Percentiles rank a stretch among this genome's conserved stretches.
phyloP scores from a whole-genome alignment of 2,797 vertebrate species.

The Neosalanx taihuensis region DNA sequence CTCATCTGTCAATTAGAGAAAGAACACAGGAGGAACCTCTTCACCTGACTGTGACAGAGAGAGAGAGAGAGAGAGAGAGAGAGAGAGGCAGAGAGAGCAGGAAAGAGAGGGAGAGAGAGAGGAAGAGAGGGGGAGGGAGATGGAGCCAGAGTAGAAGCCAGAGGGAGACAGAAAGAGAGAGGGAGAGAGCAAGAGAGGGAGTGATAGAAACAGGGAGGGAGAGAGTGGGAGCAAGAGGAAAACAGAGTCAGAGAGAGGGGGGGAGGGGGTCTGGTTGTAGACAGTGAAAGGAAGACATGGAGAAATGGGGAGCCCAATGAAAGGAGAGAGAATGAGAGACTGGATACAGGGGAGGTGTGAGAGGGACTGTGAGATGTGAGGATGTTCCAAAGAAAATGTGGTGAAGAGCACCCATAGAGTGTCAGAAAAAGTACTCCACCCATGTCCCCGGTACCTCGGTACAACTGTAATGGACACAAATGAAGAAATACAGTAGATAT shows the following conservation, averaged over 20 bases:
- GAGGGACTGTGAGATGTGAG: not conserved
- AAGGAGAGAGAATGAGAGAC: not conserved
- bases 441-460: not conserved
- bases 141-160: not conserved
- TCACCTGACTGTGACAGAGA: conserved; percentile 60
- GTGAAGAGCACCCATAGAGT: not conserved
- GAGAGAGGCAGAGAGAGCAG: not conserved
- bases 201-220: no score
- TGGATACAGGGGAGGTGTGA: not conserved
- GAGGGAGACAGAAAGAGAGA: conserved; percentile 30
- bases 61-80: conserved; percentile 7
- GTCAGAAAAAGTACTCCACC: conserved; percentile 22
- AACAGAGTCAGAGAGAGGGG: conserved; percentile 23
- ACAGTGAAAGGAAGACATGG: not conserved
- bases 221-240: conserved; percentile 5
- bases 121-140: conserved; percentile 30
- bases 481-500: not conserved
- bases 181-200: conserved; percentile 38
- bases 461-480: conserved; percentile 13
- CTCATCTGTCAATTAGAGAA: conserved; percentile 73
- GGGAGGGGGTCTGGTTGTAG: not conserved
- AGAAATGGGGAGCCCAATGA: not conserved
- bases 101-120: conserved; percentile 13
- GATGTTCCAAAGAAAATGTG: not conserved
- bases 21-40: conserved; percentile 64